These are phyloP conservation scores for Brachyhypopomus occidentalis DNA, from an alignment of 2,113 vertebrate genomes.

Conservation along the genomic window DNA sequence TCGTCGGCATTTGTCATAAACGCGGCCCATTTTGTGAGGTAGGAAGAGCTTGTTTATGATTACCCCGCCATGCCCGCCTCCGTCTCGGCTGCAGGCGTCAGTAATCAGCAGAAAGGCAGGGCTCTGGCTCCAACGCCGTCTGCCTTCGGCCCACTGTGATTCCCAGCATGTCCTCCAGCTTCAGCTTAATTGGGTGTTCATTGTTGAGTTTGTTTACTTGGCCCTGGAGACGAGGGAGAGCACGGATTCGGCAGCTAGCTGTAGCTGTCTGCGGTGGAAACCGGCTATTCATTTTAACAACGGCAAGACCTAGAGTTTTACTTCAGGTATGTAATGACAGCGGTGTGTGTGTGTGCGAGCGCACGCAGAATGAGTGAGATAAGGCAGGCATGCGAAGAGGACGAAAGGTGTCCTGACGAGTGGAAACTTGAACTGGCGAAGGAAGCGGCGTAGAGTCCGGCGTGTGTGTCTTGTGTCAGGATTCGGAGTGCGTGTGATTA, in stretches of 20 bases:
- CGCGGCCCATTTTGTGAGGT: background rate
- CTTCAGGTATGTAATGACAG: background rate
- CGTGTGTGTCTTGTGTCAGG: constrained; percentile 50
- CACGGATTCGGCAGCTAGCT: constrained; percentile 3
- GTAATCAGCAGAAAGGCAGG: constrained; percentile 7
- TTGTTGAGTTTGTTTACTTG: constrained; percentile 38
- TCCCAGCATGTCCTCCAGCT: constrained; percentile 23
- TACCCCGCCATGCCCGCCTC: background rate
- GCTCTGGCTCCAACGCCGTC: constrained; percentile 11
- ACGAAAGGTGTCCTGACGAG: constrained; percentile 8
- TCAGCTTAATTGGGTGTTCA: constrained; percentile 42
- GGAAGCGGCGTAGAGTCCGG: constrained; percentile 32
- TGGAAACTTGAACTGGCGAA: constrained; percentile 11
- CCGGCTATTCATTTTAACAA: constrained; percentile 9
- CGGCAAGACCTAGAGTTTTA: constrained; percentile 4
- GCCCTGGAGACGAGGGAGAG: constrained; percentile 19
- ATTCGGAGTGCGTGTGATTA: constrained; percentile 54
- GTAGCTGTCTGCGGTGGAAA: constrained; percentile 14
- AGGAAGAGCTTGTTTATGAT: background rate
- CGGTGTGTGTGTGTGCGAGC: background rate
- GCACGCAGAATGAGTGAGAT: background rate
- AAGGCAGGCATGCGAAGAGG: background rate
- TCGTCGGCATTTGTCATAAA: background rate
- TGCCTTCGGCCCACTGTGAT: constrained; percentile 4
- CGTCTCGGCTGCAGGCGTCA: constrained; percentile 15